These are phyloP conservation scores for Corticium candelabrum DNA, from an alignment of 37 sponge, comb jelly and placozoan genomes.

Conservation along the genomic window DNA sequence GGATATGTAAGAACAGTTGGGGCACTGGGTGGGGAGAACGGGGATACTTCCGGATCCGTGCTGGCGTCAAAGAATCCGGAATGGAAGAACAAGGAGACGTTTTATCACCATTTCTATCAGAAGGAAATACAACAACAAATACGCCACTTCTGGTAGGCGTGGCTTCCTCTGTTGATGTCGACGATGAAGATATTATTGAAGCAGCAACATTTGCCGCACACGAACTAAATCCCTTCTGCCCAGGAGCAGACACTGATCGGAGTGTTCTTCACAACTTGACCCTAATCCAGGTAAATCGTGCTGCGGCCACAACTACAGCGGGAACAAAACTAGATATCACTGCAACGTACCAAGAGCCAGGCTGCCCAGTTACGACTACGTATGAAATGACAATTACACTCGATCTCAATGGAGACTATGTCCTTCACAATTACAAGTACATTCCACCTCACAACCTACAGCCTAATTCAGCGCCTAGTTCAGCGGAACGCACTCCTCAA, in stretches of 20 bases:
- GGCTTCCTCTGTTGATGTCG: background rate
- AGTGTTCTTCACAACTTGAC: background rate
- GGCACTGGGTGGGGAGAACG: slow-evolving; percentile 35
- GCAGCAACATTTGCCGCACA: background rate
- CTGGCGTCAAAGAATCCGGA: slow-evolving; percentile 22
- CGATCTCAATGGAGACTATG: background rate
- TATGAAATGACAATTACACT: background rate
- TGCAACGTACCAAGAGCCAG: background rate
- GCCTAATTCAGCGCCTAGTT: background rate
- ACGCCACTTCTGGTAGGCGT: background rate
- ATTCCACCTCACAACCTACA: background rate
- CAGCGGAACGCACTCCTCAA: too few relatives aligned
- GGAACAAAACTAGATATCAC: background rate
- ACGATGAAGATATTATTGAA: background rate
- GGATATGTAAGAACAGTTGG: slow-evolving; percentile 55
- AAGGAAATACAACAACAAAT: background rate
- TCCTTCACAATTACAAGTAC: background rate
- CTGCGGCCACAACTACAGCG: background rate
- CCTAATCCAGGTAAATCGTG: background rate
- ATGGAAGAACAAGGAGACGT: slow-evolving; percentile 25
- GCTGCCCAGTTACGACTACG: background rate
- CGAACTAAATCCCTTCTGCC: background rate
- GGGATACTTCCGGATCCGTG: slow-evolving; percentile 35
- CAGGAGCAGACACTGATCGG: background rate
- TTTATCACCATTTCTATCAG: background rate